These are phyloP conservation scores for Abramis brama DNA, from an alignment of 2,113 vertebrate species.

Conservation along the genomic window DNA sequence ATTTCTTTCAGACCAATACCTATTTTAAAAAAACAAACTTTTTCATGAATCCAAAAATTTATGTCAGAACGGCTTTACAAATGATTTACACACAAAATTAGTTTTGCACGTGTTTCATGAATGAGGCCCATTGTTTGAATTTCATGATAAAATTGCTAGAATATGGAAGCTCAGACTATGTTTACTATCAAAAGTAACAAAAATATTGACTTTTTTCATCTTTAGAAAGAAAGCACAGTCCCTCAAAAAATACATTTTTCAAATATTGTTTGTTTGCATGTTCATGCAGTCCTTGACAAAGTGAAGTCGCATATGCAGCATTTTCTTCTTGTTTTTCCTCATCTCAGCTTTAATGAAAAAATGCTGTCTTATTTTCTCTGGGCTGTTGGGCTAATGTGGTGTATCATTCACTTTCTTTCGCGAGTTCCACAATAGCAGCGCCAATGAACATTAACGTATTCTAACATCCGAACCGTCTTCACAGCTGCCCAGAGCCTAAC, in stretches of 20 bases:
- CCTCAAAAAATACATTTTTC: not conserved
- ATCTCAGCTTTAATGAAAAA: conserved; percentile 57
- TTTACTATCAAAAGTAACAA: not conserved
- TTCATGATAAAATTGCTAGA: not conserved
- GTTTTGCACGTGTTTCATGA: too few species aligned
- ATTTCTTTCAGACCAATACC: too few species aligned
- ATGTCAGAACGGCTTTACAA: too few species aligned
- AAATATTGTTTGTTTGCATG: conserved; percentile 21
- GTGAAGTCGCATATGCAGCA: not conserved
- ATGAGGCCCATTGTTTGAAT: not conserved
- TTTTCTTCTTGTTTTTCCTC: not conserved
- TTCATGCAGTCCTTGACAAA: not conserved
- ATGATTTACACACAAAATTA: too few species aligned
- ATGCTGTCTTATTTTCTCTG: conserved; percentile 57
- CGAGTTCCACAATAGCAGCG: conserved; percentile 49
- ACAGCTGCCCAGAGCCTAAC: conserved; percentile 62
- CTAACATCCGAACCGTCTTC: not conserved
- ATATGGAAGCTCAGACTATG: not conserved
- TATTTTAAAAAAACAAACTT: too few species aligned
- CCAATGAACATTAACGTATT: conserved; percentile 50
- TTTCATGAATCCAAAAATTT: too few species aligned
- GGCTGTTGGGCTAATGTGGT: conserved; percentile 63
- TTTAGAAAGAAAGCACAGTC: not conserved
- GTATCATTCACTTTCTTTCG: conserved; percentile 53
- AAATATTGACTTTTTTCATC: not conserved